Evolutionary conservation across 2,888 invertebrate genomes (phyloP), one percentile per base, ranked within the genome.

Genomic region (Tinea semifulvella): DNA sequence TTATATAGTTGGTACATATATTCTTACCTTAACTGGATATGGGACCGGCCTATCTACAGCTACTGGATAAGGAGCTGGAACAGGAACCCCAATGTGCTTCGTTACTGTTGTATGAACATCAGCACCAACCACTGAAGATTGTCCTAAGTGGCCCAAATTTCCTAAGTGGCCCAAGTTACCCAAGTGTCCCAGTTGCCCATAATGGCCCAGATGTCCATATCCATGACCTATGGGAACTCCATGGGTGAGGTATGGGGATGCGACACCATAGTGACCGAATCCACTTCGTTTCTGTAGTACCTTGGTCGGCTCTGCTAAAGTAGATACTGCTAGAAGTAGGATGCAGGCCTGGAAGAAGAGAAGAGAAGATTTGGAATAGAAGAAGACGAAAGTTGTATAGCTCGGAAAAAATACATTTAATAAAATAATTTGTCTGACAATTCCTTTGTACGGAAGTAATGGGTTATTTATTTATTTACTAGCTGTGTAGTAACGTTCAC

Each of bases 31-130:
- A 8, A 74, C 72, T 3, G 80, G 68, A 27, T 72, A 70, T 3
- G 81, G 72, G n/a, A 71, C 70, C 8, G 79, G 80, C 35, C 77
- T 68, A 47, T 80, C 79, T 0, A 81, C 77, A 7, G 79, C 66
- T 0, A 82, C 82, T 2, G 80, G 76, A 47, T 77, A 81, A 1
- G 80, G 80, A 1, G 79, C 80, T 0, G 81, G 77, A 1, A 79
- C 73, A 0, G 81, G 81, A 1, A 79, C 71, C 1, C 81, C 81
- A 2, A 82, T 65, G 49, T 81, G 81, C 50, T 77, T 77, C 10
- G 81, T 81, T 3, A 82, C 76, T 0, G 81, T 82, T 1, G 81
- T 80, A 49, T 81, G 80, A 1, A 79, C 70, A 48, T 82, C 72
- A 42, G 81, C 79, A 0, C 80, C 80, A 0, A 81, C 68, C 1